phyloP scores from a whole-genome alignment of 1,140 invertebrate species.

The Cotesia chilonis region DNA sequence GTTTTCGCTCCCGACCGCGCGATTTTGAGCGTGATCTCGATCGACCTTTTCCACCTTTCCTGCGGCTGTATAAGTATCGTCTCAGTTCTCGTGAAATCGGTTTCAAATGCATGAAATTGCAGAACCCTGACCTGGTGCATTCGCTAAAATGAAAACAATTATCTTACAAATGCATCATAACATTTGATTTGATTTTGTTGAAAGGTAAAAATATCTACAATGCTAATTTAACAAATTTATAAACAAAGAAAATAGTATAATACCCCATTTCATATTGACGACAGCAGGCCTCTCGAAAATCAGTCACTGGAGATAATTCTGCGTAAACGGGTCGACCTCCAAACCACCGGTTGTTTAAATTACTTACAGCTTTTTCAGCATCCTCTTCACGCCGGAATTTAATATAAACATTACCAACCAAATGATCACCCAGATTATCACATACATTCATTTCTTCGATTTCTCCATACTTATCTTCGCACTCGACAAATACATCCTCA shows the following conservation, averaged over 20 bases:
- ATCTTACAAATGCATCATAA: constrained; percentile 17
- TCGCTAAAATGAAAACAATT: constrained; percentile 70
- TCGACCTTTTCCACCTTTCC: constrained; percentile 63
- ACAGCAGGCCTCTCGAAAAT: constrained; percentile 98
- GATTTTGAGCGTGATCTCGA: constrained; percentile 59
- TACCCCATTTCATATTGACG: constrained; percentile 98
- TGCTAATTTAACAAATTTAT: too few species aligned
- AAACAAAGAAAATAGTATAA: constrained; percentile 14
- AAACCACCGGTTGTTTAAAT: constrained; percentile 99
- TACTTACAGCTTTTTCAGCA: constrained; percentile 95
- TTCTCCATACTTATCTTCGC: constrained; percentile 98
- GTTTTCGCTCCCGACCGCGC: constrained; percentile 55
- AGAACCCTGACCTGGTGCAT: constrained; percentile 97
- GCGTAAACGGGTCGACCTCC: constrained; percentile 98
- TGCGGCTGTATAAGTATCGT: constrained; percentile 70
- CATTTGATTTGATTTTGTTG: too few species aligned
- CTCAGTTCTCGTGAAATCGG: constrained; percentile 94
- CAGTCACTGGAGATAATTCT: constrained; percentile 97
- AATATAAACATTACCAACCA: constrained; percentile 98
- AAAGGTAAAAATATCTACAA: too few species aligned
- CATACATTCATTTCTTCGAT: constrained; percentile 99
- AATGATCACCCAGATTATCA: constrained; percentile 97
- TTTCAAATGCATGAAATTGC: constrained; percentile 99
- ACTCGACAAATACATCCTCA: constrained; percentile 98
- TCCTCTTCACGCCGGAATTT: constrained; percentile 99